Evolutionary conservation across 2,888 invertebrate species (phyloP).

Genomic region (Hanleya hanleyi): DNA sequence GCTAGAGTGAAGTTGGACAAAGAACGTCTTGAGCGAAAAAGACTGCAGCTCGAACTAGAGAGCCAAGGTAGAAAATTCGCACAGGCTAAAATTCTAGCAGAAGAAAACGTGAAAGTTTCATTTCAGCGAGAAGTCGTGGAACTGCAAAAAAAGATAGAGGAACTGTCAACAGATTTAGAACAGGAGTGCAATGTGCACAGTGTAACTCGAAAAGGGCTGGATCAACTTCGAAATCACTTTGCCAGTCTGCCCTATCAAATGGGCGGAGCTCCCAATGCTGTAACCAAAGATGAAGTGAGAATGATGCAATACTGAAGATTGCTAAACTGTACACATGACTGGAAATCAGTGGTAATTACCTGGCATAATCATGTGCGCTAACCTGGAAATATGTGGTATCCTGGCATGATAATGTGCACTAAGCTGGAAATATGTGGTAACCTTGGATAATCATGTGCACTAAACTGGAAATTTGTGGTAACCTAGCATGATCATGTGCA

Average conservation of each 20-base stretch:
- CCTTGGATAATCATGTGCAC: no score
- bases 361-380: no score
- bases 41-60: slow-evolving; percentile 51
- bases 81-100: slow-evolving; percentile 48
- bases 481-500: no score
- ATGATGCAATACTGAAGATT: no score
- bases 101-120: slow-evolving; percentile 50
- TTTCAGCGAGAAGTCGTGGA: slow-evolving; percentile 55
- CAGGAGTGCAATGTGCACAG: slow-evolving; percentile 52
- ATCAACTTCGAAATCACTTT: slow-evolving; percentile 63
- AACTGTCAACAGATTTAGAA: slow-evolving; percentile 46
- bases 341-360: no score
- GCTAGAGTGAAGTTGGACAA: slow-evolving; percentile 49
- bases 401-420: no score
- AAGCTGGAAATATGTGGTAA: no score
- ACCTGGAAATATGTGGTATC: no score
- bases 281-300: slow-evolving; percentile 47
- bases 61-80: slow-evolving; percentile 47
- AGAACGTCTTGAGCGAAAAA: slow-evolving; percentile 51
- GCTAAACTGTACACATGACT: no score
- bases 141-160: slow-evolving; percentile 51
- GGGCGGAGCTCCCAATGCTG: slow-evolving; percentile 49
- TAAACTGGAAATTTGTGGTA: no score
- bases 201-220: slow-evolving; percentile 56
- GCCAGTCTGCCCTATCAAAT: slow-evolving; percentile 55